Conservation (phyloP, 2,113 vertebrate genomes). For the Eulemur macaco region DNA sequence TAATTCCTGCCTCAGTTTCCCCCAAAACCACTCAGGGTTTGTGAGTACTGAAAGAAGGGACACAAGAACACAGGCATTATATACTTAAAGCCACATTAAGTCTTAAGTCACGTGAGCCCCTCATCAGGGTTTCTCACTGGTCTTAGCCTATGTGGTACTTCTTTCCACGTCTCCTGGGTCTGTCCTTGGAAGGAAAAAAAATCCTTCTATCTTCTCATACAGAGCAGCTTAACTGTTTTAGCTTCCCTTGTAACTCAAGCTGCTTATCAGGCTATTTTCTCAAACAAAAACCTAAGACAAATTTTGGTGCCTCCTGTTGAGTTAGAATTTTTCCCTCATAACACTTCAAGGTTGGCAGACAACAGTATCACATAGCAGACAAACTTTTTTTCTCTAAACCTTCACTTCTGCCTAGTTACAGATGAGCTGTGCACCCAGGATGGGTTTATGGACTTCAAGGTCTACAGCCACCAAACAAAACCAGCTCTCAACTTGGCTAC, state of each 20-base stretch:
- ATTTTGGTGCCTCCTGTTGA: not conserved
- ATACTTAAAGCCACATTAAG: not conserved
- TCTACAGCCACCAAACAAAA: slow-evolving; percentile 77
- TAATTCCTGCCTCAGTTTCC: not conserved
- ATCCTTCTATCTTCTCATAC: not conserved
- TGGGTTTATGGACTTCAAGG: slow-evolving; percentile 84
- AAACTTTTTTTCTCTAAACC: not conserved
- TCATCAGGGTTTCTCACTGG: not conserved
- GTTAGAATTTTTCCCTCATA: rapidly evolving
- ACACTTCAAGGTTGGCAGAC: not conserved
- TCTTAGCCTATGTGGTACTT: not conserved
- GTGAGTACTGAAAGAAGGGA: not conserved
- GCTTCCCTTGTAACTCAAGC: not conserved
- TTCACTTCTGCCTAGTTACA: slow-evolving; percentile 57
- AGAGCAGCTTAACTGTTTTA: not conserved
- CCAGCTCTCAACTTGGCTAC: slow-evolving; percentile 79
- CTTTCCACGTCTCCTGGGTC: not conserved
- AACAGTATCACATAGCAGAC: not conserved
- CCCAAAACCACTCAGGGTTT: not conserved
- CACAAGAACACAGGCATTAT: not conserved
- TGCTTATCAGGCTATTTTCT: not conserved
- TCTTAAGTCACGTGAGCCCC: not conserved
- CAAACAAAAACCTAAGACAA: not conserved
- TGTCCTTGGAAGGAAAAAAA: not conserved
- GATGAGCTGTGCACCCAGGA: slow-evolving; percentile 80